Conservation (phyloP, 2,888 invertebrate species). For the Hypomecis atomaria region DNA sequence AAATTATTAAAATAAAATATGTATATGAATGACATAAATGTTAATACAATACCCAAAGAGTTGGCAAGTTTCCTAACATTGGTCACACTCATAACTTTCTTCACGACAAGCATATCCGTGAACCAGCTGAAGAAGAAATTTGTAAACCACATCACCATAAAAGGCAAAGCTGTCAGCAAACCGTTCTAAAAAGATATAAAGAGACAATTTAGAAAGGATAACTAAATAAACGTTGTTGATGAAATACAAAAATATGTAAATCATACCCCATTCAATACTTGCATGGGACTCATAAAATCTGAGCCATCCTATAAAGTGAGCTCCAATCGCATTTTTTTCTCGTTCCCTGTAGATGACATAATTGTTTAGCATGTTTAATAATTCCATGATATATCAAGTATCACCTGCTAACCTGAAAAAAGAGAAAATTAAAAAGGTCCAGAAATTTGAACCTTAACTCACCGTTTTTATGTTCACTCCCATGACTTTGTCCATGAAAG, state of each 20-base stretch:
- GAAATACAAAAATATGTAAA: constrained; percentile 1
- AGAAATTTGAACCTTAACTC: constrained; percentile 33
- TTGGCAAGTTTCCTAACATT: constrained; percentile 85
- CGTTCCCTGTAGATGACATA: constrained; percentile 10
- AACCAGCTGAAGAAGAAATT: constrained; percentile 89
- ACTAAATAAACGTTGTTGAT: constrained; percentile 4
- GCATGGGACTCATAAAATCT: constrained; percentile 6
- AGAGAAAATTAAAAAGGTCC: constrained; percentile 26
- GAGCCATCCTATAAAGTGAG: constrained; percentile 3
- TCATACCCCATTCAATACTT: constrained; percentile 26
- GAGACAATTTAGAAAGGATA: background rate
- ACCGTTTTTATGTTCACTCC: constrained; percentile 84
- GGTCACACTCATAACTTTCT: constrained; percentile 78
- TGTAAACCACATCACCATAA: constrained; percentile 89
- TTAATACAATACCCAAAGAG: constrained; percentile 67
- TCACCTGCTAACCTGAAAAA: constrained; percentile 10
- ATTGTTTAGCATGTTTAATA: background rate
- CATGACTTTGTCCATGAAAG: constrained; percentile 89
- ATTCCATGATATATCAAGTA: background rate
- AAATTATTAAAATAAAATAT: background rate
- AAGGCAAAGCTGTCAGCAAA: constrained; percentile 88
- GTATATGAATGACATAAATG: background rate
- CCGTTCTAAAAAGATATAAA: constrained; percentile 83
- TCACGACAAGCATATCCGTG: constrained; percentile 86
- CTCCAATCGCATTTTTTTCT: background rate